These are phyloP conservation scores for Nudaria mundana DNA, from an alignment of 2,888 invertebrate species.

Conservation along the genomic window DNA sequence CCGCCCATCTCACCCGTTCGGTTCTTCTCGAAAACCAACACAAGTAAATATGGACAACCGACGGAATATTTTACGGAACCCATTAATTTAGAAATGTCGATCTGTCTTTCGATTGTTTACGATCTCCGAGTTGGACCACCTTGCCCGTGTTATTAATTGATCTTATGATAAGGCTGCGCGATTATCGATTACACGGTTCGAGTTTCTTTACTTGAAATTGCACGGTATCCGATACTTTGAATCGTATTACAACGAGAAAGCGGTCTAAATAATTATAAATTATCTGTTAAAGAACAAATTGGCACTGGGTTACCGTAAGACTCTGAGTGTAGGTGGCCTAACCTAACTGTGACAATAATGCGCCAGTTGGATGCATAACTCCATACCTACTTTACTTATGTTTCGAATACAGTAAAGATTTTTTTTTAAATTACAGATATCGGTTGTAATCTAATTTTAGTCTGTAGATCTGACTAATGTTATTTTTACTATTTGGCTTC, in stretches of 20 bases:
- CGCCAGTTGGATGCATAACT: too few species aligned
- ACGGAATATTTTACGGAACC: conserved; percentile 48
- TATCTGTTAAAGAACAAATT: conserved; percentile 34
- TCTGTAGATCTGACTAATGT: too few species aligned
- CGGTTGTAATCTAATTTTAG: too few species aligned
- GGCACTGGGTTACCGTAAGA: conserved; percentile 37
- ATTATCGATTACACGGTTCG: conserved; percentile 47
- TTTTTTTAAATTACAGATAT: too few species aligned
- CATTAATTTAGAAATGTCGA: conserved; percentile 72
- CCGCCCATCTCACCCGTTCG: conserved; percentile 65
- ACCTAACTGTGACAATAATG: too few species aligned
- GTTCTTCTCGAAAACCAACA: conserved; percentile 44
- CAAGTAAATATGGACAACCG: conserved; percentile 50
- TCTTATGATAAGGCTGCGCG: conserved; percentile 54
- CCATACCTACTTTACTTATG: too few species aligned
- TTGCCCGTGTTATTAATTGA: conserved; percentile 74
- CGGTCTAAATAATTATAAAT: conserved; percentile 43
- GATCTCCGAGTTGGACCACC: conserved; percentile 60
- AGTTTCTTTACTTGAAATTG: conserved; percentile 30
- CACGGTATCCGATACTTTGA: conserved; percentile 19
- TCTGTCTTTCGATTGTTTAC: conserved; percentile 69
- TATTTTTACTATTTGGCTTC: too few species aligned
- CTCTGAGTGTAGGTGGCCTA: too few species aligned
- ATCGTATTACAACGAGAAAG: conserved; percentile 32
- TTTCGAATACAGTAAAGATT: too few species aligned